Percentiles rank a stretch among this genome's conserved stretches.
Conservation (phyloP, 2,113 vertebrate genomes). For the Collichthys lucidus region DNA sequence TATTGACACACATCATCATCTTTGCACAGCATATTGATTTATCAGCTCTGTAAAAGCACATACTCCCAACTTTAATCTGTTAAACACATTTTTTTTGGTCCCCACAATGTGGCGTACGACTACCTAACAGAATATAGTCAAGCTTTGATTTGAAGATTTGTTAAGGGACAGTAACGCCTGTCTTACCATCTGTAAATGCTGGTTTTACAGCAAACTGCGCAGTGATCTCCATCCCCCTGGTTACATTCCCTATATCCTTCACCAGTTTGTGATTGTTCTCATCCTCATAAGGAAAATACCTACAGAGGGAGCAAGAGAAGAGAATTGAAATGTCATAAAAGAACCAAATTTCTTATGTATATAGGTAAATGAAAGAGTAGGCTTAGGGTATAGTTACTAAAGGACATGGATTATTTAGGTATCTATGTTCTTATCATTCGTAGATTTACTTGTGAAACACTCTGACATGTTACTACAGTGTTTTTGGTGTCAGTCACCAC, state of each 20-base stretch:
- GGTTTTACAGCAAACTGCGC: conserved; percentile 83
- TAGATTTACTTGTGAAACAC: background rate
- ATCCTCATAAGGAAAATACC: conserved; percentile 82
- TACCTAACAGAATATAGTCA: no score
- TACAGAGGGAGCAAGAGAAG: conserved; percentile 21
- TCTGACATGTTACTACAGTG: background rate
- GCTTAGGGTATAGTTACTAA: background rate
- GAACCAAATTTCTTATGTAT: no score
- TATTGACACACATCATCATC: background rate
- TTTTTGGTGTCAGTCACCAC: conserved; percentile 32
- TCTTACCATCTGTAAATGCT: conserved; percentile 74
- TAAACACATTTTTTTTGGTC: background rate
- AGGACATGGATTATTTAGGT: background rate
- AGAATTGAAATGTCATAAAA: background rate
- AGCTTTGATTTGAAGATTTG: background rate
- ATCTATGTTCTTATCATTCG: background rate
- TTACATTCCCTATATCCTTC: conserved; percentile 82
- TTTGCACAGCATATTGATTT: no score
- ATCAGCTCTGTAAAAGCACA: background rate
- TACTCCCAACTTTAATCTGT: background rate
- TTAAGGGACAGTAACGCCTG: background rate
- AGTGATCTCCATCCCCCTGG: conserved; percentile 78
- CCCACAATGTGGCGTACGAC: background rate
- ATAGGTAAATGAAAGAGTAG: background rate
- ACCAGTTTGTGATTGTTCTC: conserved; percentile 75